These are phyloP conservation scores for Melitaea cinxia DNA, from an alignment of 1,140 invertebrate genomes.

Conservation along the genomic window DNA sequence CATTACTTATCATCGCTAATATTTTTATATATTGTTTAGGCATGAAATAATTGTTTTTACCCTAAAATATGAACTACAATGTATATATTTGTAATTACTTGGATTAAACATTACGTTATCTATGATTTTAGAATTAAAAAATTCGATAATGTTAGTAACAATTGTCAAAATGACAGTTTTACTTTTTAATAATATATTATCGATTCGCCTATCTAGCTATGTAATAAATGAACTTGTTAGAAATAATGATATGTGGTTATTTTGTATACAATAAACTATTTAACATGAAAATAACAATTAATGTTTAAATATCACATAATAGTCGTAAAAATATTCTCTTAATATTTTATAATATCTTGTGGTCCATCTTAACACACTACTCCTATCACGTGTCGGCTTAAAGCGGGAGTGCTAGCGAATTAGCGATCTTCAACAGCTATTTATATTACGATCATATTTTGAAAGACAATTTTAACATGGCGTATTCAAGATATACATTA, in stretches of 20 bases:
- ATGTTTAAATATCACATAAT: conserved; percentile 79
- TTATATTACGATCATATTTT: background rate
- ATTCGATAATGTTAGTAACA: conserved; percentile 25
- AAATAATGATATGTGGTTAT: conserved; percentile 77
- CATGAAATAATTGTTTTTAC: conserved; percentile 15
- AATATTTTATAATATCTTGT: conserved; percentile 69
- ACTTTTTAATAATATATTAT: conserved; percentile 1
- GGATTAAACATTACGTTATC: conserved; percentile 42
- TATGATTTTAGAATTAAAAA: conserved; percentile 19
- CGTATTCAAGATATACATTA: background rate
- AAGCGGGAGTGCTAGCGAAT: conserved; percentile 38
- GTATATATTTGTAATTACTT: conserved; percentile 21
- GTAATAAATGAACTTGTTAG: conserved; percentile 59
- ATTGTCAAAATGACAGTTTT: conserved; percentile 17
- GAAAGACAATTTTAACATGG: conserved; percentile 6
- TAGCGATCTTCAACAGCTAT: conserved; percentile 12
- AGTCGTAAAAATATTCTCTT: conserved; percentile 74
- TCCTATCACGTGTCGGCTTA: conserved; percentile 29
- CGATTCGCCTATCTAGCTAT: conserved; percentile 37
- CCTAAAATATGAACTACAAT: conserved; percentile 24
- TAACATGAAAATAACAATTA: conserved; percentile 76
- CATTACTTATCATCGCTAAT: conserved; percentile 23
- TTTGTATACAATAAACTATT: conserved; percentile 68
- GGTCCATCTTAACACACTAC: conserved; percentile 60
- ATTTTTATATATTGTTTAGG: conserved; percentile 12